Evolutionary conservation across 2,888 invertebrate species (phyloP), one percentile per base, ranked within the genome.

Genomic region (Dendrolimus pini): DNA sequence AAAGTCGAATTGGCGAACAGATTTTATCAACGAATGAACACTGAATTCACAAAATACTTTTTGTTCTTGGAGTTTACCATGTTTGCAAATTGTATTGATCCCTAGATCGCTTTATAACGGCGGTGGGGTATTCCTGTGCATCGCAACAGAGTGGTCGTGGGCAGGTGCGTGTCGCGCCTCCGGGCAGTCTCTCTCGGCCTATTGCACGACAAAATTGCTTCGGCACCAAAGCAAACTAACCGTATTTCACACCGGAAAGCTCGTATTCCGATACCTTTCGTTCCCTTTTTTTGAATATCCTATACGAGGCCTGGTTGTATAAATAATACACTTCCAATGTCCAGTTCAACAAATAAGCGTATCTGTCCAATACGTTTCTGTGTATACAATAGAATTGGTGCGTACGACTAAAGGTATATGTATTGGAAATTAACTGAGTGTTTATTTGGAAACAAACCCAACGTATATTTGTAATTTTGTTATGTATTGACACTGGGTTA

Each of bases 181-280:
- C 65, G 70, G 74, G 69, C 65, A 63, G 66, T 69, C 69, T 72
- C 75, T 73, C 71, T 68, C 74, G 74, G 67, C 61, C 69, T 75
- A 76, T 77, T 78, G 77, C 71, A 63, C 69, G 60, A 56, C 62
- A 63, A 74, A 75, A 78, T 77, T 77, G 77, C 71, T 70, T 71
- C 69, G 70, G 67, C 63, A 63, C 69, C 64, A 72, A 71, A 69
- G 69, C 66, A 71, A 75, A 75, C 74, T 73, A 75, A 76, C 68
- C 71, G 71, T 74, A 71, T 80, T 80, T 76, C 72, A 74, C 71
- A 71, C 74, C 66, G 64, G 71, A 69, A 66, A 66, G 67, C 61
- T 64, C 65, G 64, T 64, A 62, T 65, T 62, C 56, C 60, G 56
- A 56, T 55, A 60, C 60, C 59, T 69, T 69, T 63, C 56, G 61